These are phyloP conservation scores for Ectemnius lituratus DNA, from an alignment of 2,888 invertebrate species.

Conservation along the genomic window DNA sequence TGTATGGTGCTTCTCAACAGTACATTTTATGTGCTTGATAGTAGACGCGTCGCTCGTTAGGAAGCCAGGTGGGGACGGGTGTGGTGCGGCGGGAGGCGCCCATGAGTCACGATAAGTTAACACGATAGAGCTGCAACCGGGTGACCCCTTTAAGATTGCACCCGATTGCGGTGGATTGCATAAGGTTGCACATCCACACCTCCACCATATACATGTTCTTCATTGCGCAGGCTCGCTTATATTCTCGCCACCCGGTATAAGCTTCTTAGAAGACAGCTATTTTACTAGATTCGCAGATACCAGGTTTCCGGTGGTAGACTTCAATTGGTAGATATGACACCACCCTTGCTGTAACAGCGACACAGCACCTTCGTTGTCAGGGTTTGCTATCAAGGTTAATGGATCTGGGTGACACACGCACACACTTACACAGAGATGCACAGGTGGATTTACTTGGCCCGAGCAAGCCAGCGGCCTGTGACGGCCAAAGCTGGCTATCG, in stretches of 20 bases:
- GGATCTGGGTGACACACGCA: background rate
- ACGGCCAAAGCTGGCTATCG: constrained; percentile 35
- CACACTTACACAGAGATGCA: background rate
- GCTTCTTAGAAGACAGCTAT: background rate
- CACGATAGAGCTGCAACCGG: constrained; percentile 10
- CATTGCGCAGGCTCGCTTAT: constrained; percentile 26
- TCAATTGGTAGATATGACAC: background rate
- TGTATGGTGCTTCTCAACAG: no score
- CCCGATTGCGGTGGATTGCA: constrained; percentile 54
- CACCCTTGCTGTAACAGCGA: background rate
- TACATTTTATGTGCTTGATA: no score
- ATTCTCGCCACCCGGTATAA: background rate
- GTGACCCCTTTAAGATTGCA: constrained; percentile 40
- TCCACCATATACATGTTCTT: background rate
- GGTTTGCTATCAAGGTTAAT: background rate
- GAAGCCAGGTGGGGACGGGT: no score
- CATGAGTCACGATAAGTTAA: constrained; percentile 12
- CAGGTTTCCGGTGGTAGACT: no score
- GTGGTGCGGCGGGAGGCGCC: background rate
- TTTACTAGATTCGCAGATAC: no score
- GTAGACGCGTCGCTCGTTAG: no score
- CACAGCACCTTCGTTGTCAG: background rate
- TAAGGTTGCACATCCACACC: constrained; percentile 45
- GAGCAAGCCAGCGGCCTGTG: constrained; percentile 32
- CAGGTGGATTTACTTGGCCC: constrained; percentile 25